phyloP scores from a whole-genome alignment of 2,888 invertebrate genomes.

The Epinotia demarniana region DNA sequence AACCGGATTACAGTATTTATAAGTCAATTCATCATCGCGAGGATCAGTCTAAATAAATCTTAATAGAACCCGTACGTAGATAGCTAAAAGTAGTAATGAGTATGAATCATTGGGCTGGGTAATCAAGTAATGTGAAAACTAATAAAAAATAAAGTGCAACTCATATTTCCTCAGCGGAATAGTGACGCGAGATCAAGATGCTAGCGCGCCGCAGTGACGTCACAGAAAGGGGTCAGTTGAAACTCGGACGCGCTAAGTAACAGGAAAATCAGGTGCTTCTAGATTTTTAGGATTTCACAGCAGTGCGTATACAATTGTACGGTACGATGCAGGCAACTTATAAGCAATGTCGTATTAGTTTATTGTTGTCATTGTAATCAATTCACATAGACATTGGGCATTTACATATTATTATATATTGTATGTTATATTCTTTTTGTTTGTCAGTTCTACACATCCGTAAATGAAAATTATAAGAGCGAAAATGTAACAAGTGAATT shows the following conservation, averaged over 20 bases:
- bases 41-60: too few species aligned
- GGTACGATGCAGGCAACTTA: background rate
- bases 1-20: too few species aligned
- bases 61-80: too few species aligned
- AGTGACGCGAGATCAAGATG: constrained; percentile 34
- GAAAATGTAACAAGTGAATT: too few species aligned
- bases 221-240: constrained; percentile 43
- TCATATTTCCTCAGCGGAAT: constrained; percentile 20
- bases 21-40: too few species aligned
- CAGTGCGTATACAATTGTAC: background rate
- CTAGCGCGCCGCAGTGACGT: constrained; percentile 42
- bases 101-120: background rate
- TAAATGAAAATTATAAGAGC: background rate
- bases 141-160: constrained; percentile 1
- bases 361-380: background rate
- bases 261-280: constrained; percentile 28
- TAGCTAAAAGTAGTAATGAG: too few species aligned
- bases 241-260: constrained; percentile 42
- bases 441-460: background rate
- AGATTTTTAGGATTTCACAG: constrained; percentile 20
- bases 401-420: background rate
- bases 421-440: background rate
- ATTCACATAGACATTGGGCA: background rate
- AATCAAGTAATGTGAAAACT: background rate
- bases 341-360: background rate